Evolutionary conservation across 2,888 invertebrate genomes (phyloP).

Genomic region (Doris montereyensis): DNA sequence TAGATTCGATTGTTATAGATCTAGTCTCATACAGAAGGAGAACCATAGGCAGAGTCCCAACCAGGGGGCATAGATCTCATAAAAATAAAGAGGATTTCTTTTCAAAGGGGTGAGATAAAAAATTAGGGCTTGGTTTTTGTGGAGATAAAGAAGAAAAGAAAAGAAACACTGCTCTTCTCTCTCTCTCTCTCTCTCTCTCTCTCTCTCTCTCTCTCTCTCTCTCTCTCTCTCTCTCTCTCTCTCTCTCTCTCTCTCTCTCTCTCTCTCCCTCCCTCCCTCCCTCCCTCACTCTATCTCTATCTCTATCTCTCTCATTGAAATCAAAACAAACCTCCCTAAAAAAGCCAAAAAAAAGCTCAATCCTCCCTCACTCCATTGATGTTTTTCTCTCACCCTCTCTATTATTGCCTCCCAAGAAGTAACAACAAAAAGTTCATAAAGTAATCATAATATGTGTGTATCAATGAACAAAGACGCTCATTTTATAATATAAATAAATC

Average conservation of each 20-base stretch:
- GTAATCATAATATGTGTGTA: background rate
- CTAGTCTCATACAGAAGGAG: no score
- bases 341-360: no score
- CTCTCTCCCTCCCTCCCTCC: background rate
- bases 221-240: background rate
- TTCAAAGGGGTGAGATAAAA: no score
- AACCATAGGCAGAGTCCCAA: no score
- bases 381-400: background rate
- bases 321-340: no score
- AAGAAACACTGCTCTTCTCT: background rate
- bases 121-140: no score
- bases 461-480: slow-evolving; percentile 15
- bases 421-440: background rate
- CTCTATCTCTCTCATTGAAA: background rate
- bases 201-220: slow-evolving; percentile 10
- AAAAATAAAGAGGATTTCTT: no score
- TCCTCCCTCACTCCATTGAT: no score
- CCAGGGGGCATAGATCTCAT: no score
- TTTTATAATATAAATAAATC: no score
- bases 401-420: background rate
- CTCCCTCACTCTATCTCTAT: background rate
- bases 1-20: no score
- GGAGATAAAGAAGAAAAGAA: no score
- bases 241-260: slow-evolving; percentile 4
- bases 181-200: slow-evolving; percentile 17